A percentile compares a stretch with the other conserved stretches of the same genome.
phyloP scores from a whole-genome alignment of 2,888 invertebrate species.

The Sphecodes monilicornis region DNA sequence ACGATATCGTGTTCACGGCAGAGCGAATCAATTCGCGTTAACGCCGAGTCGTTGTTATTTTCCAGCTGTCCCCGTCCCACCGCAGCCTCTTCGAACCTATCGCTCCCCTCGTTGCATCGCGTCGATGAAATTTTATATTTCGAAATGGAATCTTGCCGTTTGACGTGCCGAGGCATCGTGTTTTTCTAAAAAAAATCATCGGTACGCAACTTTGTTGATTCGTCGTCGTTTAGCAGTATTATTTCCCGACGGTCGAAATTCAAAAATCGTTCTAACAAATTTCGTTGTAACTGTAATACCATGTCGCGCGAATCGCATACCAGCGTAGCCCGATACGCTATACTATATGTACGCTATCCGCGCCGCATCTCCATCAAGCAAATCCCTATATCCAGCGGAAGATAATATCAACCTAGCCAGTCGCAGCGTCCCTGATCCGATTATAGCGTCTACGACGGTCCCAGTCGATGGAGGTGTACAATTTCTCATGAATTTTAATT shows the following conservation, averaged over 20 bases:
- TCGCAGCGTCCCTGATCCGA: constrained; percentile 7
- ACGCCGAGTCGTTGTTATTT: background rate
- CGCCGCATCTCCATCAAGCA: constrained; percentile 11
- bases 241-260: background rate
- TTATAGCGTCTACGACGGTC: constrained; percentile 2
- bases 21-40: constrained; percentile 3
- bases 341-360: background rate
- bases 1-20: background rate
- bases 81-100: background rate
- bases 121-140: background rate
- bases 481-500: constrained; percentile 19
- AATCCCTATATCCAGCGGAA: background rate
- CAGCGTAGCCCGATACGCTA: background rate
- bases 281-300: background rate
- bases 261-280: background rate
- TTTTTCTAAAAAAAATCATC: background rate
- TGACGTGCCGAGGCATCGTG: background rate
- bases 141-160: background rate
- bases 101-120: background rate
- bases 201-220: background rate
- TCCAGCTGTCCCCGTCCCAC: background rate
- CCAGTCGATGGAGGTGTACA: background rate
- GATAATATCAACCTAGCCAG: constrained; percentile 4
- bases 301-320: background rate
- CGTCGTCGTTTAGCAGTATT: background rate